A percentile compares a stretch with the other conserved stretches of the same genome.
phyloP scores from a whole-genome alignment of 2,888 invertebrate genomes.

The Fabriciana adippe region DNA sequence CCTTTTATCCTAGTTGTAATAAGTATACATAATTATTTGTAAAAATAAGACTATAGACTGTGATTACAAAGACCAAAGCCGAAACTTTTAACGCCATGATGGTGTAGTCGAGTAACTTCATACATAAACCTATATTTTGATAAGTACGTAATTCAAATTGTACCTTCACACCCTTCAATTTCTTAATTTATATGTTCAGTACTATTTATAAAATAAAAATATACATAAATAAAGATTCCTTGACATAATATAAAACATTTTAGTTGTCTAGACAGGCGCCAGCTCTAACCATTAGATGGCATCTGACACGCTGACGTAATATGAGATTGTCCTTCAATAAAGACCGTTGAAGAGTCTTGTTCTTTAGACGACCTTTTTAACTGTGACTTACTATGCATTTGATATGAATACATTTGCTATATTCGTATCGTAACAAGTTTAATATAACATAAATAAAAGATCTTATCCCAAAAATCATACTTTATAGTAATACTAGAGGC shows the following conservation, averaged over 20 bases:
- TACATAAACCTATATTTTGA: too few species aligned
- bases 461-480: too few species aligned
- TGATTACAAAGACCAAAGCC: too few species aligned
- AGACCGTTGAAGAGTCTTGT: slow-evolving; percentile 24
- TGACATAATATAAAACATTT: slow-evolving; percentile 34
- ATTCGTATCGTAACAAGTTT: not conserved
- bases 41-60: too few species aligned
- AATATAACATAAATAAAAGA: not conserved
- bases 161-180: too few species aligned
- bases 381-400: slow-evolving; percentile 5
- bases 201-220: not conserved
- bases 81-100: too few species aligned
- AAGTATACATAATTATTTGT: too few species aligned
- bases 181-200: too few species aligned
- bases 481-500: too few species aligned
- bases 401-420: not conserved
- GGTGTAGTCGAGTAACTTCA: too few species aligned
- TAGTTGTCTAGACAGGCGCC: slow-evolving; percentile 50
- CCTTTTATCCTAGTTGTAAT: too few species aligned
- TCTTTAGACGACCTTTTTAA: slow-evolving; percentile 22
- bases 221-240: slow-evolving; percentile 15
- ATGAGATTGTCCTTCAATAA: slow-evolving; percentile 33
- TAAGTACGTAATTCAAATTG: too few species aligned
- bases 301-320: slow-evolving; percentile 43
- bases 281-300: slow-evolving; percentile 38